Percentiles rank a stretch among this genome's conserved stretches.
phyloP scores from a whole-genome alignment of 2,888 invertebrate genomes.

The Lysandra bellargus region DNA sequence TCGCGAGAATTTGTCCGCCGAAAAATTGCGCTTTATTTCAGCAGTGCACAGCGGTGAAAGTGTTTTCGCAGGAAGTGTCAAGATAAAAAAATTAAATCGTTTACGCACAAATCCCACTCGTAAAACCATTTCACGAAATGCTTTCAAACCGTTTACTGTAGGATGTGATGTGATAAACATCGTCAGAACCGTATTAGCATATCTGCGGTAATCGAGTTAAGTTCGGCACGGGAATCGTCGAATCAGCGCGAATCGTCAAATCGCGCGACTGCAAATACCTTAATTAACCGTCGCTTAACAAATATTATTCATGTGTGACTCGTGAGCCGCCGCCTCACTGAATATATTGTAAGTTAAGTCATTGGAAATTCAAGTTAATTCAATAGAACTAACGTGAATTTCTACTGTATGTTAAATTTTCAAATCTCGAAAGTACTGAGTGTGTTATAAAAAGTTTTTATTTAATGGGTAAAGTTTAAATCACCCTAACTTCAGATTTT shows the following conservation, averaged over 20 bases:
- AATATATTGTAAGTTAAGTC: background rate
- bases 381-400: background rate
- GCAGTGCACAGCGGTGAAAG: constrained; percentile 63
- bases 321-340: background rate
- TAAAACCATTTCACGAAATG: constrained; percentile 81
- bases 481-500: background rate
- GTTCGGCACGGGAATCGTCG: constrained; percentile 54
- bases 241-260: constrained; percentile 57
- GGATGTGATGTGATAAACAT: constrained; percentile 32
- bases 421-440: background rate
- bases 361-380: background rate
- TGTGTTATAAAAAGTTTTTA: background rate
- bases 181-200: constrained; percentile 52
- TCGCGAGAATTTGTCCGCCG: constrained; percentile 8
- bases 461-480: background rate
- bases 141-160: constrained; percentile 56
- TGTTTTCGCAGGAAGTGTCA: constrained; percentile 59
- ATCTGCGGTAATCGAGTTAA: constrained; percentile 60
- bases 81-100: constrained; percentile 57
- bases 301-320: constrained; percentile 19
- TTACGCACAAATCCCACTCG: constrained; percentile 78
- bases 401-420: background rate
- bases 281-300: constrained; percentile 41
- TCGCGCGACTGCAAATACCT: constrained; percentile 50
- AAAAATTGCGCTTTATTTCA: constrained; percentile 59